phyloP scores from a whole-genome alignment of 2,888 invertebrate genomes.

The Glyphotaelius pellucidus region DNA sequence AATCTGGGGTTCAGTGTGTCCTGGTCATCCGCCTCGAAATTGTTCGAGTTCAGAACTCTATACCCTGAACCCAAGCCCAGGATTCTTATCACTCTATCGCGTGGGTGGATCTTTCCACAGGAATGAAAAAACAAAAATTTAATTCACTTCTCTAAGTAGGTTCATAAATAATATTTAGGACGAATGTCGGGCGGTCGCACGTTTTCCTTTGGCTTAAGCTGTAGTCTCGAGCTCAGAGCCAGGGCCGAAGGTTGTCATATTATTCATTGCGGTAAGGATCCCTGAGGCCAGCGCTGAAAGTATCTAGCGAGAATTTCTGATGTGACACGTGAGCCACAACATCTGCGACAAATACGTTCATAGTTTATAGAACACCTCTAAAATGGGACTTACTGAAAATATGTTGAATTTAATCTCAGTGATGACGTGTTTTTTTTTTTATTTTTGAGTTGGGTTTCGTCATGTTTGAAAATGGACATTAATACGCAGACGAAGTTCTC shows the following conservation, averaged over 20 bases:
- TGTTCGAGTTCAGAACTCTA: not conserved
- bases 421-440: not conserved
- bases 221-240: not conserved
- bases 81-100: not conserved
- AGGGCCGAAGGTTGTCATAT: not conserved
- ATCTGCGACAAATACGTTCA: not conserved
- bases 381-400: not conserved
- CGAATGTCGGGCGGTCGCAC: not conserved
- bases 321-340: not conserved
- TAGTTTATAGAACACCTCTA: not conserved
- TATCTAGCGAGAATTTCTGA: not conserved
- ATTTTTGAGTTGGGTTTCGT: not conserved
- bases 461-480: not conserved
- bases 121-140: not conserved
- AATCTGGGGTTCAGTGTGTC: too few relatives aligned
- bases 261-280: not conserved
- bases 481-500: not conserved
- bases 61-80: not conserved
- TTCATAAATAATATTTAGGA: not conserved
- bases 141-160: not conserved
- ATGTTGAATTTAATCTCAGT: not conserved
- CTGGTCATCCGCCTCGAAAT: too few relatives aligned
- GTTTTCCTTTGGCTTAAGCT: not conserved
- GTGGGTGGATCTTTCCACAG: not conserved
- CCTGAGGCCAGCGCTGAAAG: not conserved